Conservation (phyloP, 2,113 vertebrate species). For the Pseudopipra pipra region DNA sequence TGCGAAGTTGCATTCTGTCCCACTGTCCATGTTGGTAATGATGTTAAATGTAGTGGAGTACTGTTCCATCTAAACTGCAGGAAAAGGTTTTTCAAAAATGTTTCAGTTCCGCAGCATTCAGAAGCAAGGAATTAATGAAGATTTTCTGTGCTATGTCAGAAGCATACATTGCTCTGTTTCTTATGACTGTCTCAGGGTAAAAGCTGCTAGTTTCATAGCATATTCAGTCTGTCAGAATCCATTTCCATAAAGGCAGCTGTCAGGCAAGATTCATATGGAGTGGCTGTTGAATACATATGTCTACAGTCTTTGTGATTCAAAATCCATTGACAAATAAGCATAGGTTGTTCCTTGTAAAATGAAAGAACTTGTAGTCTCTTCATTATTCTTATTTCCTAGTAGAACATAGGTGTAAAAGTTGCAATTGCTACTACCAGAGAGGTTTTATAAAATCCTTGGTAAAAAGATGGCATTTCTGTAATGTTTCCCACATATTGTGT, state of each 20-base stretch:
- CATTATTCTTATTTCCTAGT: neutral
- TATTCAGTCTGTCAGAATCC: conserved; percentile 12
- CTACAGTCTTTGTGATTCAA: neutral
- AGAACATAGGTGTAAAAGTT: neutral
- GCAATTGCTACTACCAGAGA: neutral
- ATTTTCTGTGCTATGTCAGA: neutral
- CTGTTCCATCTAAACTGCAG: neutral
- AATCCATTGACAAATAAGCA: neutral
- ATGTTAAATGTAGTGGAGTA: neutral
- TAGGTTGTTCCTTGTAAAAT: neutral
- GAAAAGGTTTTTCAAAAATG: neutral
- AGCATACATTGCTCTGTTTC: neutral
- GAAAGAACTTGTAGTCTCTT: neutral
- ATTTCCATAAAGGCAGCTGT: conserved; percentile 40
- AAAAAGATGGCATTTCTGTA: neutral
- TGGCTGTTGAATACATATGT: neutral
- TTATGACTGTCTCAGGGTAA: neutral
- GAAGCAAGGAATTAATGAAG: neutral
- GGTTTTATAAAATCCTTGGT: neutral
- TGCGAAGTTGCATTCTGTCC: neutral
- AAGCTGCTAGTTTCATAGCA: conserved; percentile 15
- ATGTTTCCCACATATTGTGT: neutral
- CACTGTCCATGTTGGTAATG: neutral
- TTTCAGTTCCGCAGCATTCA: neutral
- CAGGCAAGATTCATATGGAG: neutral